These are phyloP conservation scores for Apotomis betuletana DNA, from an alignment of 2,888 invertebrate genomes.

Conservation along the genomic window DNA sequence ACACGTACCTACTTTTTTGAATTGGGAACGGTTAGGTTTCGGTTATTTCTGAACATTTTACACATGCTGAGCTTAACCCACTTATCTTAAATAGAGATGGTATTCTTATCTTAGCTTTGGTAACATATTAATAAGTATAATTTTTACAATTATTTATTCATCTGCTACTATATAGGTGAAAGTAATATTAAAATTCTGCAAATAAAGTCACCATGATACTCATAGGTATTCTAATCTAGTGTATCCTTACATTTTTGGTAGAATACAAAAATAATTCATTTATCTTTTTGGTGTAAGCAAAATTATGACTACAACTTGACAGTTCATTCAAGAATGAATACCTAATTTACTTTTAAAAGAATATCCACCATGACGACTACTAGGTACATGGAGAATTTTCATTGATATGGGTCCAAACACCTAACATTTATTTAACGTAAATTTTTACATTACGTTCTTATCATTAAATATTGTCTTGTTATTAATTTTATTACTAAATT, in stretches of 20 bases:
- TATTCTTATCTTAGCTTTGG: neutral
- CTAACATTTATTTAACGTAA: conserved; percentile 40
- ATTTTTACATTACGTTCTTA: conserved; percentile 50
- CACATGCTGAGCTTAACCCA: neutral
- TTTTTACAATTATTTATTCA: conserved; percentile 5
- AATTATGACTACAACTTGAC: neutral
- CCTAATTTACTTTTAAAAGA: conserved; percentile 12
- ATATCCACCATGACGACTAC: neutral
- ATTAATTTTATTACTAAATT: conserved; percentile 59
- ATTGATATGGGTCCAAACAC: conserved; percentile 48
- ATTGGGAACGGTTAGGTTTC: too few species aligned
- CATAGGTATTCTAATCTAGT: neutral
- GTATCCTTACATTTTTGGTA: conserved; percentile 4
- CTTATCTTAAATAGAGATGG: neutral
- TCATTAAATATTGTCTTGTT: conserved; percentile 74
- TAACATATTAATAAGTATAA: conserved; percentile 4
- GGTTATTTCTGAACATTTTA: neutral
- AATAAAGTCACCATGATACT: neutral
- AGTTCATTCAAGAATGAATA: neutral
- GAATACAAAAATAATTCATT: conserved; percentile 21
- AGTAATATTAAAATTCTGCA: neutral
- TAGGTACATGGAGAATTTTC: conserved; percentile 11
- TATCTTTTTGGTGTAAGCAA: conserved; percentile 6
- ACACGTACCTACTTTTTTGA: too few species aligned
- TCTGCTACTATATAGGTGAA: neutral